Conservation (phyloP, 1,140 invertebrate genomes). For the Apolygus lucorum region DNA sequence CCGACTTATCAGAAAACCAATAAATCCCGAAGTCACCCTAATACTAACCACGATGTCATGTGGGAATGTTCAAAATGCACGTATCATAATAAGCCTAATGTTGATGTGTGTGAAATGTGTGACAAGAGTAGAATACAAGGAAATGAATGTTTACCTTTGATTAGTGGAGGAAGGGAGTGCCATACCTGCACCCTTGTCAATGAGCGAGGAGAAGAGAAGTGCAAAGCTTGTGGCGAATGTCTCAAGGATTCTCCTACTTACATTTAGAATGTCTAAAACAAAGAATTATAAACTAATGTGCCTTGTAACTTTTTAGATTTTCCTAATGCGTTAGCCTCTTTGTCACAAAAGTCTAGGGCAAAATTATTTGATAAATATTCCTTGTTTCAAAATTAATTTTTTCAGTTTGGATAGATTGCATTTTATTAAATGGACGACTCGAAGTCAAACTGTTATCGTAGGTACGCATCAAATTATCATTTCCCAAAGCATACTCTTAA, state of each 20-base stretch:
- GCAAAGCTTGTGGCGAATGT: constrained; percentile 58
- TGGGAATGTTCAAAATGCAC: constrained; percentile 68
- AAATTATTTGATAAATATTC: too few relatives aligned
- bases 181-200: constrained; percentile 72
- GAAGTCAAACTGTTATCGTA: too few relatives aligned
- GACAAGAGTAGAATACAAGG: constrained; percentile 52
- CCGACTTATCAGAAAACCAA: too few relatives aligned
- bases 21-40: neutral
- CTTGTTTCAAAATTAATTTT: too few relatives aligned
- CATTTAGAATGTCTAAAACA: constrained; percentile 42
- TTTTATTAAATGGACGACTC: too few relatives aligned
- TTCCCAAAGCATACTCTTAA: too few relatives aligned
- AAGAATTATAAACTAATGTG: neutral
- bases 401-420: too few relatives aligned
- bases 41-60: constrained; percentile 32
- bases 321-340: too few relatives aligned
- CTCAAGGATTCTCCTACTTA: constrained; percentile 69
- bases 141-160: constrained; percentile 53
- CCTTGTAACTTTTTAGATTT: neutral
- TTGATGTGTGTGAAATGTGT: constrained; percentile 67
- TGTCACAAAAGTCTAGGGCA: too few relatives aligned
- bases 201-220: constrained; percentile 51
- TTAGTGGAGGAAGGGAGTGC: constrained; percentile 65
- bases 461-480: too few relatives aligned
- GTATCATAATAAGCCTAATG: constrained; percentile 49